Evolutionary conservation across 2,888 invertebrate genomes (phyloP), one percentile per base, ranked within the genome.

Genomic region (Camptogramma bilineatum): DNA sequence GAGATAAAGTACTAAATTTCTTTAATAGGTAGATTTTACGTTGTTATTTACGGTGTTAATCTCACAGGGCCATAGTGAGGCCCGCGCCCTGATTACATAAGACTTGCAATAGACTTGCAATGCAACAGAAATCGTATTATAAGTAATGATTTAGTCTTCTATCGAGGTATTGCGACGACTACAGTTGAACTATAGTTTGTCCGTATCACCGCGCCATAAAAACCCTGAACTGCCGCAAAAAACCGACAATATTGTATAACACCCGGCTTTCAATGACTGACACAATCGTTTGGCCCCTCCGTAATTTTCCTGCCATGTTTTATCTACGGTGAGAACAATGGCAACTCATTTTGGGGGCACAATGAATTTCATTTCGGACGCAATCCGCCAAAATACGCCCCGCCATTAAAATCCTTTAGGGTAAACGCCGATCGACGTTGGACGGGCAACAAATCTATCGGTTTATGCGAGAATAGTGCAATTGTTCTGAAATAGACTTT

Each of bases 291-390:
- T 72, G 74, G 77, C 80, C 73, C 74, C 84, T 75, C 83, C 79
- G 85, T 91, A 91, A 91, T 91, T 91, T 90, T 90, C 90, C 90
- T 90, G 90, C 83, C 83, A 83, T 88, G 86, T 88, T 89, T 87
- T 86, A 88, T 87, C 89, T 84, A 73, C 73, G 69, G 58, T 19
- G 72, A 78, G 86, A 87, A 91, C 91, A 90, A 90, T 88, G 78
- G 71, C 83, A 82, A 82, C 87, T 90, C 90, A 88, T 90, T 90
- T 91, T 85, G 83, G 83, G 80, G 80, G 77, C 80, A 89, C 86
- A 89, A 90, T 90, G 88, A 88, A 87, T 84, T 86, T 85, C 85
- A 85, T 90, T 90, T 87, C 79, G 84, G 84, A 77, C 80, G 82
- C 85, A 79, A 85, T 82, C 81, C 82, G 72, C 85, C 84, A 79